Evolutionary conservation across 2,888 invertebrate species (phyloP).

Genomic region (Ophioninae sp.): DNA sequence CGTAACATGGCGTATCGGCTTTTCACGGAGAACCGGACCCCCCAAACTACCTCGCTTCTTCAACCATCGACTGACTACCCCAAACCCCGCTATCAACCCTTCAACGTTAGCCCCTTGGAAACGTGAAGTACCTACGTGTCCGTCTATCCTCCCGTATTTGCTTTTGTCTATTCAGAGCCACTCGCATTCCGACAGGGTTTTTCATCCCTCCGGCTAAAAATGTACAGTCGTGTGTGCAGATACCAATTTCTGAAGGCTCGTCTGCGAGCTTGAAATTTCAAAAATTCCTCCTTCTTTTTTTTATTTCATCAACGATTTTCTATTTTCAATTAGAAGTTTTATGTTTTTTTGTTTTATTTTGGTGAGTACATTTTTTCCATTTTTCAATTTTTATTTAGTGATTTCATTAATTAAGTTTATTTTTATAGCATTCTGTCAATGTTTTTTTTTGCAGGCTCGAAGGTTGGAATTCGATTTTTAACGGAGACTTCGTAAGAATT

Average conservation of each 20-base stretch:
- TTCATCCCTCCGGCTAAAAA: constrained; percentile 3
- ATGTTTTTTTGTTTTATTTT: neutral
- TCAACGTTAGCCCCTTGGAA: constrained; percentile 34
- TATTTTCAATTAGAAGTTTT: neutral
- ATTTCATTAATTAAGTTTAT: too few relatives aligned
- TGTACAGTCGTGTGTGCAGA: neutral
- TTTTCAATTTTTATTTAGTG: too few relatives aligned
- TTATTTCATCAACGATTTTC: neutral
- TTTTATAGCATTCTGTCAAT: too few relatives aligned
- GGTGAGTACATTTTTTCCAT: too few relatives aligned
- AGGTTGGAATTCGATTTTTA: too few relatives aligned
- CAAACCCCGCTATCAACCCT: constrained; percentile 20
- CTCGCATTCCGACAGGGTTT: neutral
- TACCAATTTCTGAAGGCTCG: neutral
- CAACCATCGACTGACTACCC: neutral
- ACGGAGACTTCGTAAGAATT: too few relatives aligned
- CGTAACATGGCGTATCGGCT: constrained; percentile 1
- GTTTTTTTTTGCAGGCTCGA: too few relatives aligned
- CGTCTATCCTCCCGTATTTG: neutral
- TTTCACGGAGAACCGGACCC: neutral
- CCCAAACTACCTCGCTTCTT: neutral
- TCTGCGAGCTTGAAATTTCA: neutral
- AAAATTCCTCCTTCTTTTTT: neutral
- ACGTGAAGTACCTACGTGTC: neutral
- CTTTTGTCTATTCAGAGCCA: constrained; percentile 13